Evolutionary conservation across 2,113 vertebrate genomes (phyloP), one percentile per base, ranked within the genome.

Genomic region (Copsychus sechellarum): DNA sequence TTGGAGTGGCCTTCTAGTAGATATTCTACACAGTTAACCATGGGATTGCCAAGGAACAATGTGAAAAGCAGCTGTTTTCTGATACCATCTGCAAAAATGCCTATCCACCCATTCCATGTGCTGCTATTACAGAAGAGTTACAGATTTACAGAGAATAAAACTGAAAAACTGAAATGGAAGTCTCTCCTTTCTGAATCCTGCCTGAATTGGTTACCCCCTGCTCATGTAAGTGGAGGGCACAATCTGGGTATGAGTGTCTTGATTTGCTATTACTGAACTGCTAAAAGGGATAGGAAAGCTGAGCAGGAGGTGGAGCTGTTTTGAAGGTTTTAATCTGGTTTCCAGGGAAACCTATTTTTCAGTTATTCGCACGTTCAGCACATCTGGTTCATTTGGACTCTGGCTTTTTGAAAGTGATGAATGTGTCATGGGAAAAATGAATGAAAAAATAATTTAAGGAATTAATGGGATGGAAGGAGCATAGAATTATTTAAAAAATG

Each of bases 301-400:
- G 93, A 97, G 95, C 87, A 93, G 91, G 90, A 96, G 94, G 90
- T 80, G 80, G 79, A 97, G 43, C 48, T 96, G 83, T 95, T 88
- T 53, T 62, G 88, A 96, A 96, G 69, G 17, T 72, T 97, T 95
- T 94, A 67, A 94, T 96, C 81, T 96, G 53, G 66, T 97, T 98
- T 89, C 95, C 93, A 95, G 36, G 90, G 93, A 97, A 97, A 97
- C 79, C 29, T 43, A 51, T 97, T 97, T 95, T 95, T 91, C 67
- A 81, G 58, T 96, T 93, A 95, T 97, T 87, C 92, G 81, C 96
- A 61, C 22, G 43, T 96, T 96, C 95, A 97, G 85, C 67, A 97
- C 92, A 95, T 97, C 92, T 96, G 90, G 93, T 92, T 96, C 61
- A 96, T 95, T 97, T 96, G 95, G 90, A 95, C 94, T 36, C 40